Base-by-base conservation (phyloP, 2,888 invertebrate species). In the Incurvaria masculella region DNA sequence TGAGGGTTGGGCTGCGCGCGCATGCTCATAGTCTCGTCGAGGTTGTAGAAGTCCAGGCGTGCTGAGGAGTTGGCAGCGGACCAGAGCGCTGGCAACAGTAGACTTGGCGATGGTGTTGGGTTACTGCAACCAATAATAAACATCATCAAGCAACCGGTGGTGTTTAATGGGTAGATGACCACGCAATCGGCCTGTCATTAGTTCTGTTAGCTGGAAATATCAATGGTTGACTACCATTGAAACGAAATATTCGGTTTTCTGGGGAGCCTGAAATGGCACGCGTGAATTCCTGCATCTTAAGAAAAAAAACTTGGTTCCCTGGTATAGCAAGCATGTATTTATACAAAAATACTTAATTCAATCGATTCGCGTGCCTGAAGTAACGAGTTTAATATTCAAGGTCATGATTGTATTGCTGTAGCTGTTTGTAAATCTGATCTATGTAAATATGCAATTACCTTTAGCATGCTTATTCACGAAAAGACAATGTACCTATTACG, bases 1-100 rank as follows among this genome's bases (percentile, higher is more conserved):
- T 53, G 42, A 33, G 27, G 49, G 41, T 56, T 57, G 11, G 58
- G 59, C 8, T 54, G 14, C 10, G 55, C 14, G 16, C 52, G 52
- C 49, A 57, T 56, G 33, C 52, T 48, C 2, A 55, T 42, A 27
- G 48, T 47, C 8, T 51, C 51, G 42, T 57, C 54, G 5, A 60
- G 50, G 16, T 52, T 49, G 27, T 57, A 45, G 41, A 57, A 59
- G 4, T 49, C 50, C 1, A 58, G 41, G 26, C 49, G 40, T n/a
- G n/a, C n/a, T 2, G 42, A 27, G 5, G 21, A 43, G 16, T 50
- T 49, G 43, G 54, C 58, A 26, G 45, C 41, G 5, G 38, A 2
- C 51, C 51, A 49, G 40, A 43, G 52, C 21, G 49, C 43, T 14
- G 51, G 45, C 21, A 53, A 21, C 14, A 38, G 26, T 17, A 23